A percentile compares a stretch with the other conserved stretches of the same genome.
Conservation (phyloP, 2,113 vertebrate genomes). For the Mesoclemmys tuberculata region DNA sequence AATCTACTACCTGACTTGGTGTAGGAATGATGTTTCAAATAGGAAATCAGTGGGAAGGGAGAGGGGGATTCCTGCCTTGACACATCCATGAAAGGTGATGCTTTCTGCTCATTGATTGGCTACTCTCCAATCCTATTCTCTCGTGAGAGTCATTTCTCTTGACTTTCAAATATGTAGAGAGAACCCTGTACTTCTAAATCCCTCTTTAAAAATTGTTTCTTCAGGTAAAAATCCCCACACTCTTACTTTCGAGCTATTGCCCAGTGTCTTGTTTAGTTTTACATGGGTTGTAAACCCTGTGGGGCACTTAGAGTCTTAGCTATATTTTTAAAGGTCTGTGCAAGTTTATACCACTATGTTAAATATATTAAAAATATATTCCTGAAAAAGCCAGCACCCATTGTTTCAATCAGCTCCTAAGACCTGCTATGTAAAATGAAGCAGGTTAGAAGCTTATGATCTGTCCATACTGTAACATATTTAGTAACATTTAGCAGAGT, state of each 20-base stretch:
- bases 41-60: neutral
- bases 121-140: neutral
- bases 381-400: fast-evolving
- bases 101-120: neutral
- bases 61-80: no score
- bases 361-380: neutral
- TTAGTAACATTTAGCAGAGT: neutral
- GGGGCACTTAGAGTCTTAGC: neutral
- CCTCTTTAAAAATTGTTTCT: neutral
- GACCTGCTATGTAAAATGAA: slow-evolving; percentile 28
- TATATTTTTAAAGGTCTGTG: neutral
- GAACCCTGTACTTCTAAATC: neutral
- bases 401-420: slow-evolving; percentile 39
- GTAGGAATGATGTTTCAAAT: fast-evolving
- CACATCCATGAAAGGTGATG: fast-evolving
- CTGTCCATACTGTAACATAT: neutral
- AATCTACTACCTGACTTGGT: fast-evolving
- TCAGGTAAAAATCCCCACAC: neutral
- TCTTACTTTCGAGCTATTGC: neutral
- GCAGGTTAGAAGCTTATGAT: slow-evolving; percentile 55
- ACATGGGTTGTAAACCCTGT: fast-evolving
- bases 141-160: neutral
- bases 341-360: neutral
- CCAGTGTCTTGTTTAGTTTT: neutral
- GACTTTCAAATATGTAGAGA: neutral